Conservation (phyloP, 1,140 invertebrate species). For the Teleopsis dalmanni region DNA sequence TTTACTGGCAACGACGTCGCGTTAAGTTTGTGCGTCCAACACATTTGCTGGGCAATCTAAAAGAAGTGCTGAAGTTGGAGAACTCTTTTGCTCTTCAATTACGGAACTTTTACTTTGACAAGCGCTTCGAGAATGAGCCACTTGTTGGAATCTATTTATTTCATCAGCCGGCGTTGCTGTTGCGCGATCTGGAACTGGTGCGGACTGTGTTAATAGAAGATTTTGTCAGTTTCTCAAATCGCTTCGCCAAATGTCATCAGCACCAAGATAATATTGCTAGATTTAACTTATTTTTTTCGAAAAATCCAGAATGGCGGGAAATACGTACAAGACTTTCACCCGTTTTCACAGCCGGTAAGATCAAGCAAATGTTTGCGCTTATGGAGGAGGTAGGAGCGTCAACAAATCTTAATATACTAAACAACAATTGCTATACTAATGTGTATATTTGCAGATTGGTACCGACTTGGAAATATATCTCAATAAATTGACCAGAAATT, state of each 20-base stretch:
- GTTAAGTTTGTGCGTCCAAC: conserved; percentile 38
- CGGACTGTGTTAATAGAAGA: conserved; percentile 49
- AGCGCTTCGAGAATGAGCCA: conserved; percentile 31
- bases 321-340: conserved; percentile 49
- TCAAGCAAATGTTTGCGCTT: conserved; percentile 52
- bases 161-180: conserved; percentile 45
- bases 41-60: conserved; percentile 33
- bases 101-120: conserved; percentile 33
- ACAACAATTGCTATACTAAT: not conserved
- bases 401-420: not conserved
- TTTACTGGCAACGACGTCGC: conserved; percentile 38
- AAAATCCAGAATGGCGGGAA: conserved; percentile 47
- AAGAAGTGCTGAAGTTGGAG: conserved; percentile 30
- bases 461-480: conserved; percentile 35
- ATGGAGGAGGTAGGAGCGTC: conserved; percentile 44
- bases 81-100: conserved; percentile 34
- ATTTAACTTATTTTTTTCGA: conserved; percentile 36
- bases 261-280: conserved; percentile 32
- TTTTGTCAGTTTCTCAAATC: conserved; percentile 44
- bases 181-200: conserved; percentile 49
- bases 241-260: conserved; percentile 30
- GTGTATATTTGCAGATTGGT: conserved; percentile 21
- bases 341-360: conserved; percentile 50
- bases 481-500: conserved; percentile 27
- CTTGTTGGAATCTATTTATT: conserved; percentile 46